Evolutionary conservation across 2,797 vertebrate genomes (phyloP), one percentile per base, ranked within the genome.

Genomic region (Sciaenops ocellatus): DNA sequence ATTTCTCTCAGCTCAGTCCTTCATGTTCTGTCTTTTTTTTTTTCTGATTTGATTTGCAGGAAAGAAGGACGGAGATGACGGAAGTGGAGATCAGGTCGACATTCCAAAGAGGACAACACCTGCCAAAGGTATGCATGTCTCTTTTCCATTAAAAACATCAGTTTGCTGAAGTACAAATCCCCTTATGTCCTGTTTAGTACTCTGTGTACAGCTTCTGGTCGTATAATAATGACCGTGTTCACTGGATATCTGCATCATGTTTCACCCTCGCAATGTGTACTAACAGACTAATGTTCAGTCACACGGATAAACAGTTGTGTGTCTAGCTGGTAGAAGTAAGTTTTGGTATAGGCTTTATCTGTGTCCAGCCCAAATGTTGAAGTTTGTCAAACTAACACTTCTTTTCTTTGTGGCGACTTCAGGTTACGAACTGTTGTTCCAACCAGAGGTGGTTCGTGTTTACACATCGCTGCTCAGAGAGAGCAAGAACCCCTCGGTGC

Each of bases 361-460:
- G 6, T 34, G 1, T 56, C 0, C 12, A 17, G 11, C 20, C 4
- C 5, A 61, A 28, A 55, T 52, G 24, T 46, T n/a, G 2, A 24
- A 6, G n/a, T 59, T 26, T 24, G n/a, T 56, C 15, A 51, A 72
- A 55, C 42, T 16, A 41, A 69, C 11, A 1, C 0, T 4, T 10
- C 16, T 50, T 50, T 5, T 85, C 44, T 68, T 1, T 70, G 0
- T 73, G 20, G 61, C 11, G 9, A 6, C 69, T 42, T 79, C 79
- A 99, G 98, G 98, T 86, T 99, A 97, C 1, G 98, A 99, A 88
- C 95, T 99, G 68, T 92, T 99, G 79, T 99, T 97, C 92, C 98
- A 99, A 85, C 98, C 98, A 1, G 98, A 99, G 83, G 97, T 99
- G 80, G 97, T 99, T 76, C 97, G 98, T 71, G 95, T 99, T 88